phyloP scores from a whole-genome alignment of 2,113 vertebrate genomes.

The Thalassarche chlororhynchos region DNA sequence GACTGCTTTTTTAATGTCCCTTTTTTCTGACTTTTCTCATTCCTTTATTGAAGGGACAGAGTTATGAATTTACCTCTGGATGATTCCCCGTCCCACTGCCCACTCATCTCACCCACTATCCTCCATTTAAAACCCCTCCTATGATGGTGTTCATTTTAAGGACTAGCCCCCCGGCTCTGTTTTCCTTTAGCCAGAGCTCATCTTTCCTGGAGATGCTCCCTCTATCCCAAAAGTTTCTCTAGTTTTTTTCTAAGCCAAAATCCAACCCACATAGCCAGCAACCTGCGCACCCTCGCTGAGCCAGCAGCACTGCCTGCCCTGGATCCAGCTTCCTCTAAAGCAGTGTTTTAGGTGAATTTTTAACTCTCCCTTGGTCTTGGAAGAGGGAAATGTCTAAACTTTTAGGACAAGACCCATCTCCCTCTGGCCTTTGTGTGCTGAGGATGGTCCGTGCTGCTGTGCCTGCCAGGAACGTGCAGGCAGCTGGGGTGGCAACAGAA shows the following conservation, averaged over 20 bases:
- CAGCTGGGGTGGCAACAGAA: neutral
- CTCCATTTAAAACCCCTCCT: neutral
- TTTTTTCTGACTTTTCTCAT: neutral
- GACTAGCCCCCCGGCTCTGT: neutral
- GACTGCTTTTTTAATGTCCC: neutral
- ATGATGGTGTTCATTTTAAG: neutral
- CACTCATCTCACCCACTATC: neutral
- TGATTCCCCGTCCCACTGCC: neutral
- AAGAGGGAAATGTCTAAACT: neutral
- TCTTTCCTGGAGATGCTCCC: neutral
- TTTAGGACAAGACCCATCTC: neutral
- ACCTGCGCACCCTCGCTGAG: neutral
- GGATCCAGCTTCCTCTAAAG: neutral
- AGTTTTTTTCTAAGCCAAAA: neutral
- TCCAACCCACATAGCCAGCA: neutral
- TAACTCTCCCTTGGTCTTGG: neutral
- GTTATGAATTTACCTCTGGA: neutral
- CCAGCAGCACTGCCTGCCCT: neutral
- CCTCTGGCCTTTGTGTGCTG: neutral
- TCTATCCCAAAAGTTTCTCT: neutral
- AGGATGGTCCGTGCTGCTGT: neutral
- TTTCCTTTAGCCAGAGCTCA: neutral
- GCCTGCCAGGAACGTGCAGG: neutral
- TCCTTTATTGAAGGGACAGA: neutral
- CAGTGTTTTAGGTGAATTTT: neutral